Percentiles rank a stretch among this genome's conserved stretches.
phyloP scores from a whole-genome alignment of 2,797 vertebrate species.

The Menidia menidia region DNA sequence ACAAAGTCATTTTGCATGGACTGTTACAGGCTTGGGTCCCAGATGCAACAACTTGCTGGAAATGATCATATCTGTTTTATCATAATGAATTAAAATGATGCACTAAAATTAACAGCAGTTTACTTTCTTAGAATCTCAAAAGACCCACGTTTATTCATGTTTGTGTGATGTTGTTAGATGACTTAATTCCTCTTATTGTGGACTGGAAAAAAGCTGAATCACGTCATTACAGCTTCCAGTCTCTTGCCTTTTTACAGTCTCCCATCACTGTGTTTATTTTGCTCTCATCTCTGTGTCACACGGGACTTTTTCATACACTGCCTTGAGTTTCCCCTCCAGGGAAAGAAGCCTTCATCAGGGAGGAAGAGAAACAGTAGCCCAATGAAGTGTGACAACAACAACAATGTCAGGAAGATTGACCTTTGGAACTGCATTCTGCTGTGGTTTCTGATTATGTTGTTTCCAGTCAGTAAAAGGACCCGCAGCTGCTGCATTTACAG shows the following conservation, averaged over 20 bases:
- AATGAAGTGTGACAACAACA: conserved; percentile 35
- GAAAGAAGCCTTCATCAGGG: conserved; percentile 27
- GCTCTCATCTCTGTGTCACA: conserved; percentile 49
- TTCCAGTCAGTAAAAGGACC: conserved; percentile 51
- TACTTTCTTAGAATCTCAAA: neutral
- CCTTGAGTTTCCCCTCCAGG: conserved; percentile 32
- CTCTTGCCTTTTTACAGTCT: conserved; percentile 43
- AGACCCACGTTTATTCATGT: neutral
- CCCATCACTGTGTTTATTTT: conserved; percentile 52
- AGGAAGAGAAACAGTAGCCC: conserved; percentile 53
- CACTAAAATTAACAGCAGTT: neutral
- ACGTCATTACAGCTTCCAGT: conserved; percentile 38
- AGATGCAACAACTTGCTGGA: no score
- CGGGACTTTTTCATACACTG: conserved; percentile 37
- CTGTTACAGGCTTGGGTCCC: no score
- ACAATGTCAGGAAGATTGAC: conserved; percentile 62
- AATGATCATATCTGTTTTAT: neutral
- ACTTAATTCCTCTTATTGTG: conserved; percentile 2
- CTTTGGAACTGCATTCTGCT: conserved; percentile 20
- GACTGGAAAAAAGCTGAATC: conserved; percentile 34
- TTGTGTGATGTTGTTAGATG: neutral
- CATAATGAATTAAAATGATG: neutral
- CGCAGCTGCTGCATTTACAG: conserved; percentile 50
- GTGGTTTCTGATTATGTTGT: conserved; percentile 27
- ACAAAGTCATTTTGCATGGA: no score